Conservation (phyloP, 2,888 invertebrate genomes). For the Napeogenes inachia region DNA sequence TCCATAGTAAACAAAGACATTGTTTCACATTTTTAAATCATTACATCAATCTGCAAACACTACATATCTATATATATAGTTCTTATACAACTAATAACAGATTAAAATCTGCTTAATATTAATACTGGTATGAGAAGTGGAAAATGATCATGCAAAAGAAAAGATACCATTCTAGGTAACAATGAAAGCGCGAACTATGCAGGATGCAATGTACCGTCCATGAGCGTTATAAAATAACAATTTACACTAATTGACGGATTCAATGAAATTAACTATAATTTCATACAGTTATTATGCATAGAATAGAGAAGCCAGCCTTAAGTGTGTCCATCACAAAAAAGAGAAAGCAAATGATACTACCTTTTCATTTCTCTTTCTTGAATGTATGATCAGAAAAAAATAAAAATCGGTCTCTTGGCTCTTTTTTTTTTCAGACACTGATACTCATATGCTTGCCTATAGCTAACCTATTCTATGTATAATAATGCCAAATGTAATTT, state of each 20-base stretch:
- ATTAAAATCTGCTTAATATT: slow-evolving; percentile 37
- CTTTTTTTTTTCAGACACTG: no score
- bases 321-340: no score
- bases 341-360: no score
- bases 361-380: no score
- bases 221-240: not conserved
- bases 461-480: no score
- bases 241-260: not conserved
- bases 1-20: not conserved
- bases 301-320: no score
- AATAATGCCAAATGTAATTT: no score
- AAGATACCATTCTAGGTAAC: slow-evolving; percentile 40
- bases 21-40: not conserved
- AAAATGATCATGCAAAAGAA: slow-evolving; percentile 35
- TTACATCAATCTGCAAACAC: slow-evolving; percentile 26
- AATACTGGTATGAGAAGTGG: slow-evolving; percentile 23
- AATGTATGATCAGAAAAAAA: no score
- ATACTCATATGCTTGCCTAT: no score
- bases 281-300: no score
- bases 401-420: no score
- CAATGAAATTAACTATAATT: not conserved
- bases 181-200: slow-evolving; percentile 54
- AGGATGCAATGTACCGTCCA: slow-evolving; percentile 34
- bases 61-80: slow-evolving; percentile 23
- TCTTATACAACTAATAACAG: slow-evolving; percentile 19